Percentiles rank a stretch among this genome's conserved stretches.
Evolutionary conservation across 2,113 vertebrate species (phyloP).

Genomic region (Paedocypris sp.): DNA sequence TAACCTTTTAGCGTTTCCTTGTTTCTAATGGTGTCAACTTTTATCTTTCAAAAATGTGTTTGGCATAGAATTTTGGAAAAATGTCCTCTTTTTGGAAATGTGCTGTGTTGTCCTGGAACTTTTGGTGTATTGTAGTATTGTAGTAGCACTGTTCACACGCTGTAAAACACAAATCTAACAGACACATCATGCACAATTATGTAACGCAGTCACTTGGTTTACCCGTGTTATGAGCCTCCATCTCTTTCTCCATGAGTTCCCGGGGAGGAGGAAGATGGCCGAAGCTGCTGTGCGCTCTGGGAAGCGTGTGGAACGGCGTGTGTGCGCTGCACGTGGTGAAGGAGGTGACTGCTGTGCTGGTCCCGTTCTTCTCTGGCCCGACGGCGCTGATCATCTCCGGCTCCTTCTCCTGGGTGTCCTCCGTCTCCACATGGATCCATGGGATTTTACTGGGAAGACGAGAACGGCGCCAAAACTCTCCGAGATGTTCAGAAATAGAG

Average conservation of each 20-base stretch:
- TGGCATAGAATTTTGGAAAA: too few relatives aligned
- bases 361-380: slow-evolving; percentile 78
- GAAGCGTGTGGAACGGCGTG: not conserved
- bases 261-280: slow-evolving; percentile 78
- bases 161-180: too few relatives aligned
- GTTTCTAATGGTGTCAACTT: too few relatives aligned
- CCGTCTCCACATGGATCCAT: slow-evolving; percentile 90
- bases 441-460: slow-evolving; percentile 78
- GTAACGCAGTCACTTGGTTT: slow-evolving; percentile 17
- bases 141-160: too few relatives aligned
- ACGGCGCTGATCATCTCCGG: slow-evolving; percentile 91
- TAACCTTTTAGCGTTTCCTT: too few relatives aligned
- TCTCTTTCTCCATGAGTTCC: slow-evolving; percentile 81
- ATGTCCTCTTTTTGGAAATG: too few relatives aligned
- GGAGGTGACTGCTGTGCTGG: not conserved
- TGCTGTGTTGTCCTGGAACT: too few relatives aligned
- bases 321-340: not conserved
- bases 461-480: not conserved
- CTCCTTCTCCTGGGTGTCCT: slow-evolving; percentile 89
- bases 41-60: too few relatives aligned
- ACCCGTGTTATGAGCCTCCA: slow-evolving; percentile 80
- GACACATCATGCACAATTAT: not conserved
- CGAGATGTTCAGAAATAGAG: too few relatives aligned
- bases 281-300: slow-evolving; percentile 41
- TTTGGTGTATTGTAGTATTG: too few relatives aligned